phyloP scores from a whole-genome alignment of 1,140 invertebrate species.

The Polypedilum pembai region DNA sequence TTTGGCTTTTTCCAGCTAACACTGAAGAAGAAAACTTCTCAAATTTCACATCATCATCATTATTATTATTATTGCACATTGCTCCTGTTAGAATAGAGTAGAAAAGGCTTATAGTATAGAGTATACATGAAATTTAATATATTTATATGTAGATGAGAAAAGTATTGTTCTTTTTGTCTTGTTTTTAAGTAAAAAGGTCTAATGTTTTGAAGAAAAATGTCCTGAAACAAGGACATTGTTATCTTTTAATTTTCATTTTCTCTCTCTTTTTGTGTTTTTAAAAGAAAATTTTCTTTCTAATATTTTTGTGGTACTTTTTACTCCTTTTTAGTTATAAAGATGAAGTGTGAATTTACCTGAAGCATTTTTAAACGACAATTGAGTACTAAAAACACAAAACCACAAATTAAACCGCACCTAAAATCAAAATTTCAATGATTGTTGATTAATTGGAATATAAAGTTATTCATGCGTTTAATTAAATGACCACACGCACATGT shows the following conservation, averaged over 20 bases:
- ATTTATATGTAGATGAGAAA: not conserved
- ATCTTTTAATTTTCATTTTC: constrained; percentile 9
- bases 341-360: not conserved
- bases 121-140: not conserved
- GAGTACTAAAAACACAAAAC: not conserved
- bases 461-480: not conserved
- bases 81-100: not conserved
- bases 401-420: not conserved
- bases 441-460: constrained; percentile 5
- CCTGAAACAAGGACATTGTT: constrained; percentile 11
- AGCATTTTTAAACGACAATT: not conserved
- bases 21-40: not conserved
- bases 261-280: not conserved
- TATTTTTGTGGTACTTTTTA: not conserved
- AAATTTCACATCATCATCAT: not conserved
- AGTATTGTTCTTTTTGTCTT: not conserved
- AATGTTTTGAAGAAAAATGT: constrained; percentile 14
- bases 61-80: no score
- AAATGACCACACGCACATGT: not conserved
- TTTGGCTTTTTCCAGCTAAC: no score
- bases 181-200: not conserved
- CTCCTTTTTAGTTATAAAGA: no score
- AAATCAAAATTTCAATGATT: not conserved
- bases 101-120: not conserved
- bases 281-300: not conserved